Percentiles rank a stretch among this genome's conserved stretches.
Evolutionary conservation across 2,888 invertebrate species (phyloP).

Genomic region (Ormia ochracea): DNA sequence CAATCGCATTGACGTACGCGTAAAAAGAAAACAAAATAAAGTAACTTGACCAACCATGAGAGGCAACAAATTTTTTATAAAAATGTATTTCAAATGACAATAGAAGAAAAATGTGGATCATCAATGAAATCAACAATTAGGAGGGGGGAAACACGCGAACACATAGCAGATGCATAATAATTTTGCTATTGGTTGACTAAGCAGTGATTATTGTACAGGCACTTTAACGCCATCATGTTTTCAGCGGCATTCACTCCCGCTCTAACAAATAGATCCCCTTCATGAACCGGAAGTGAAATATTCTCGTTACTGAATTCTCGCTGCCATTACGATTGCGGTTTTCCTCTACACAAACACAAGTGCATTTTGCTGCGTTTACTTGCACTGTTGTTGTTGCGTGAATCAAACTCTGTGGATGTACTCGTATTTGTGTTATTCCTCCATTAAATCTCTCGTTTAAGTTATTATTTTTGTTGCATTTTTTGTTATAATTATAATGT

Average conservation of each 20-base stretch:
- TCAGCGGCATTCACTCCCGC: constrained; percentile 7
- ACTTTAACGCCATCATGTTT: constrained; percentile 47
- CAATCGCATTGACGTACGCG: too few species aligned
- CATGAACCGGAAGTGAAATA: constrained; percentile 53
- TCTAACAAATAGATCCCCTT: neutral
- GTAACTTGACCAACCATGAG: neutral
- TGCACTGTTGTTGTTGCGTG: constrained; percentile 18
- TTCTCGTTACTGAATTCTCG: constrained; percentile 43
- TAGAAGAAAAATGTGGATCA: neutral
- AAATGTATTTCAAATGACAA: constrained; percentile 31
- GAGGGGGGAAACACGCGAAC: neutral
- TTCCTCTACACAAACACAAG: neutral
- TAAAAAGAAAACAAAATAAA: neutral
- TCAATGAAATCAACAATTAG: neutral
- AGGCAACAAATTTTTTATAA: constrained; percentile 31
- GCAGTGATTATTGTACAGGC: constrained; percentile 33
- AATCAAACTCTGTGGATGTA: constrained; percentile 4
- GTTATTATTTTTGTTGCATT: neutral
- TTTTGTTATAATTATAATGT: constrained; percentile 68
- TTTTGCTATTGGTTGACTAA: constrained; percentile 42
- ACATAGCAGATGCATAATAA: constrained; percentile 21
- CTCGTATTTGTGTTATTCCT: constrained; percentile 12
- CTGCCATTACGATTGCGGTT: constrained; percentile 36
- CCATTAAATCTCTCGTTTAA: constrained; percentile 39
- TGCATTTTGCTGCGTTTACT: neutral